These are phyloP conservation scores for Mizuhopecten yessoensis DNA, from an alignment of 1,140 invertebrate genomes.

Conservation along the genomic window DNA sequence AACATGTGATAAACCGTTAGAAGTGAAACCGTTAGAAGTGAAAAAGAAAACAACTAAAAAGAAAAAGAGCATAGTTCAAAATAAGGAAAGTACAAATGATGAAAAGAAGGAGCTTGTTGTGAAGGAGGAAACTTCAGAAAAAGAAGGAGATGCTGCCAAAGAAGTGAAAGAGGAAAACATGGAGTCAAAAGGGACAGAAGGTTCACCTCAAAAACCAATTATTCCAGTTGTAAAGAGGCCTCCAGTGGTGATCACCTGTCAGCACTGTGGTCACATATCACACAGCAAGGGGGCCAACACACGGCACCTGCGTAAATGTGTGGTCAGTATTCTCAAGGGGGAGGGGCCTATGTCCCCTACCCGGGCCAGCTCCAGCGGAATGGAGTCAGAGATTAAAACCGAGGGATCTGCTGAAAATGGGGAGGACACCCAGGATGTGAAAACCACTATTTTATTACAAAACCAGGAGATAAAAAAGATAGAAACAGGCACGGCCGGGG, in stretches of 20 bases:
- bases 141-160: not conserved
- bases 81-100: constrained; percentile 48
- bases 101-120: constrained; percentile 49
- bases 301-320: constrained; percentile 51
- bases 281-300: constrained; percentile 60
- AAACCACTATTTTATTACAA: not conserved
- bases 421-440: constrained; percentile 31
- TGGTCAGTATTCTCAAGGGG: constrained; percentile 42
- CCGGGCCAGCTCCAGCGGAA: not conserved
- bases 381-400: not conserved
- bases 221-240: constrained; percentile 43
- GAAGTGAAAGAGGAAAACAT: constrained; percentile 53
- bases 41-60: constrained; percentile 41
- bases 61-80: constrained; percentile 56
- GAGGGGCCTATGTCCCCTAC: not conserved
- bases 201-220: not conserved
- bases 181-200: not conserved
- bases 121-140: constrained; percentile 45
- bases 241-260: constrained; percentile 50
- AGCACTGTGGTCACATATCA: constrained; percentile 57
- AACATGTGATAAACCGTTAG: not conserved
- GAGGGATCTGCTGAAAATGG: constrained; percentile 10
- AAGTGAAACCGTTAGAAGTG: constrained; percentile 45
- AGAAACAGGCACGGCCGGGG: constrained; percentile 37
- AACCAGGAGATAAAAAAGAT: constrained; percentile 39